phyloP scores from a whole-genome alignment of 2,113 vertebrate genomes.

The Paramisgurnus dabryanus region DNA sequence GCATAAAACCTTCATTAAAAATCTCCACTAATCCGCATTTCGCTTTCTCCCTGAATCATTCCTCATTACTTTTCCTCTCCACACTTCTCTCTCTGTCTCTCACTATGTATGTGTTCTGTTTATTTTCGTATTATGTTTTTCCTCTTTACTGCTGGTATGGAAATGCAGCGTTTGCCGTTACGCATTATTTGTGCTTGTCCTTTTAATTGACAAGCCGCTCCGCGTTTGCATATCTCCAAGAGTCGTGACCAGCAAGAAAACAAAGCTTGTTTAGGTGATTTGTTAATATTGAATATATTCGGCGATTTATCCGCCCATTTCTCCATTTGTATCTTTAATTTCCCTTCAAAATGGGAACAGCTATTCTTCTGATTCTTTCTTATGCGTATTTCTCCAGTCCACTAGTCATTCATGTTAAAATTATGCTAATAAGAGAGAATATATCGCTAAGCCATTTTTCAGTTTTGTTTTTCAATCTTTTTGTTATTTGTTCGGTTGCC shows the following conservation, averaged over 20 bases:
- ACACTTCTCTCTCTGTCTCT: slow-evolving; percentile 11
- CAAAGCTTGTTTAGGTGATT: slow-evolving; percentile 6
- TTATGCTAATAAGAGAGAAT: neutral
- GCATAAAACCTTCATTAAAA: slow-evolving; percentile 68
- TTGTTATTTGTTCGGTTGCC: neutral
- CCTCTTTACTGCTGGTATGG: slow-evolving; percentile 59
- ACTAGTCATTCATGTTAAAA: neutral
- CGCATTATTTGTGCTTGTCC: slow-evolving; percentile 66
- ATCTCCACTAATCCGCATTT: slow-evolving; percentile 35
- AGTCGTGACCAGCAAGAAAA: slow-evolving; percentile 40
- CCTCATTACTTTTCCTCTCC: slow-evolving; percentile 63
- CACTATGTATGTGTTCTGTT: neutral
- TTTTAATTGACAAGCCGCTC: slow-evolving; percentile 58
- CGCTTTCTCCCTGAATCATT: slow-evolving; percentile 43
- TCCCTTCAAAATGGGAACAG: neutral
- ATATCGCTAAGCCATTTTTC: neutral
- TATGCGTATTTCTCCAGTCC: slow-evolving; percentile 9
- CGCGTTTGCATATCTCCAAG: slow-evolving; percentile 45
- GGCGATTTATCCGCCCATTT: slow-evolving; percentile 1
- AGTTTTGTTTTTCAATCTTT: slow-evolving; percentile 8
- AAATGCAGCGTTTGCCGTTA: slow-evolving; percentile 69
- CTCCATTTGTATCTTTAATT: slow-evolving; percentile 20
- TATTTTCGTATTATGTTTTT: slow-evolving; percentile 28
- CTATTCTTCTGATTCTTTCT: neutral
- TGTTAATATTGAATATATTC: slow-evolving; percentile 21